Percentiles rank a stretch among this genome's conserved stretches.
These are phyloP conservation scores for Pollenia griseotomentosa DNA, from an alignment of 2,888 invertebrate genomes.

Conservation along the genomic window DNA sequence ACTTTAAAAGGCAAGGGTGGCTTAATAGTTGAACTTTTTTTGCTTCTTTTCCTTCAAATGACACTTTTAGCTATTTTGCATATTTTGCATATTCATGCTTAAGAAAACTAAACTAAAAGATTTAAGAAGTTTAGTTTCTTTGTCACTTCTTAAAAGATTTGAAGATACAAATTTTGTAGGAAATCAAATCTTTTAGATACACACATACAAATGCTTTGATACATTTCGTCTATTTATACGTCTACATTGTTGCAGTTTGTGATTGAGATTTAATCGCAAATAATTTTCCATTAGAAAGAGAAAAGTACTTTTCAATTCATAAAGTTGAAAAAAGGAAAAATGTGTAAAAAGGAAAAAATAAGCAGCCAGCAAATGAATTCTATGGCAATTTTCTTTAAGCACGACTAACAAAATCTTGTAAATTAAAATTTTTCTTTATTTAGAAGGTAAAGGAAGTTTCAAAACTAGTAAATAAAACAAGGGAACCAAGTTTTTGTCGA, in stretches of 20 bases:
- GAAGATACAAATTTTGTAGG: slow-evolving; percentile 4
- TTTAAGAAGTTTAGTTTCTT: slow-evolving; percentile 16
- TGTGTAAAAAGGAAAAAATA: not conserved
- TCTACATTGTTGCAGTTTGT: not conserved
- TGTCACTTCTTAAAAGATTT: slow-evolving; percentile 13
- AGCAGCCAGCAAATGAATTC: not conserved
- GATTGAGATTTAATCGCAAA: slow-evolving; percentile 27
- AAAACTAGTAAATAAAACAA: too few relatives aligned
- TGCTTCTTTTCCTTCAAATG: too few relatives aligned
- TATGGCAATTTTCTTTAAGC: too few relatives aligned
- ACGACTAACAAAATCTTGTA: too few relatives aligned
- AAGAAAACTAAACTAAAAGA: not conserved
- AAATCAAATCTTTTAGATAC: slow-evolving; percentile 24
- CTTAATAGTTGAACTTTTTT: slow-evolving; percentile 21
- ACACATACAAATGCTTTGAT: not conserved
- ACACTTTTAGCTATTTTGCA: slow-evolving; percentile 7
- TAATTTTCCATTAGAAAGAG: not conserved
- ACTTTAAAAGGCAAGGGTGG: not conserved
- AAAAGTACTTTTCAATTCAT: not conserved
- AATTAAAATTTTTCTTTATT: too few relatives aligned
- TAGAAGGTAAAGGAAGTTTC: too few relatives aligned
- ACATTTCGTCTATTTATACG: not conserved
- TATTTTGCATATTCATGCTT: slow-evolving; percentile 38
- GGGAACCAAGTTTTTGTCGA: too few relatives aligned
- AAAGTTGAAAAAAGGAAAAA: not conserved